phyloP scores from a whole-genome alignment of 2,113 vertebrate genomes.

The Phrynocephalus versicolor region DNA sequence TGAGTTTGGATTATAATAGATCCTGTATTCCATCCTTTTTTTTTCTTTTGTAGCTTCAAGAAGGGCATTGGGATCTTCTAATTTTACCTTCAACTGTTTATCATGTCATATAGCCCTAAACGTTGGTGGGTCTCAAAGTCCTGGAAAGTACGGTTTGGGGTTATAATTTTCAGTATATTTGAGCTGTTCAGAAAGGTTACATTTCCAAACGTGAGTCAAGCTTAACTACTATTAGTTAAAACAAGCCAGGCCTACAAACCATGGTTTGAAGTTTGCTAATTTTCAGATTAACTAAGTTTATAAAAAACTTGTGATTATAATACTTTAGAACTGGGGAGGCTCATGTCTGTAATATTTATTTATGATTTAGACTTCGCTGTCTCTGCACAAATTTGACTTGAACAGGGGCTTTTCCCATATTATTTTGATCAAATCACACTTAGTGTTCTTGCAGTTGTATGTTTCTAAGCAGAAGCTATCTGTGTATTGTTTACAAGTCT shows the following conservation, averaged over 20 bases:
- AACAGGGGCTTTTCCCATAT: too few relatives aligned
- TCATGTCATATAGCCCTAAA: too few relatives aligned
- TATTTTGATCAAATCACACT: background rate
- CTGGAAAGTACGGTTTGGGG: too few relatives aligned
- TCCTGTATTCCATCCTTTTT: too few relatives aligned
- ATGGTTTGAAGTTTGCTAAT: background rate
- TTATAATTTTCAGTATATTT: too few relatives aligned
- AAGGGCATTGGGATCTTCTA: background rate
- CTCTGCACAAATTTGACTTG: background rate
- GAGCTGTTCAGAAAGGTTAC: too few relatives aligned
- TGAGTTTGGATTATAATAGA: background rate
- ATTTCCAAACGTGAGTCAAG: background rate
- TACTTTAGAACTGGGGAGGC: background rate
- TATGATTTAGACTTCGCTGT: background rate
- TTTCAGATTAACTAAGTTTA: background rate
- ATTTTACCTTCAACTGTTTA: background rate
- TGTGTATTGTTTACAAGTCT: conserved; percentile 29
- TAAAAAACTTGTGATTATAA: background rate
- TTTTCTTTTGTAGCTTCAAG: background rate
- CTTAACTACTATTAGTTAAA: background rate
- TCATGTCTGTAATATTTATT: background rate
- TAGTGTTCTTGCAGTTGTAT: background rate
- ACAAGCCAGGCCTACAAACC: background rate
- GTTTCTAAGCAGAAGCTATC: background rate
- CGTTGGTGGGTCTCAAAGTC: too few relatives aligned